Evolutionary conservation across 2,113 vertebrate genomes (phyloP).

Genomic region (Zosterops japonicus): DNA sequence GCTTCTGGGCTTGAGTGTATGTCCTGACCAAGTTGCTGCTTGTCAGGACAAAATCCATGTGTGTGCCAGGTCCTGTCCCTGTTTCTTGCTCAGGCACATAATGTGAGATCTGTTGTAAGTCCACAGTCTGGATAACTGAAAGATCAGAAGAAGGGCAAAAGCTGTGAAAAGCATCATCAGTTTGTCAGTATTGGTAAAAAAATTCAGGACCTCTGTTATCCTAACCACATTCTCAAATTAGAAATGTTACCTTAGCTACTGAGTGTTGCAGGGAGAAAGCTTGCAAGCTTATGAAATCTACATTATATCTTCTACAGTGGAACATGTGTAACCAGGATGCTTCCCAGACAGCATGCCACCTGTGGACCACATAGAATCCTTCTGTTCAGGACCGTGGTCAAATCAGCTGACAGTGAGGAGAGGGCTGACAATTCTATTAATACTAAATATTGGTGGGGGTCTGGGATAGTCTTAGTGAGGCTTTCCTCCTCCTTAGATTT

Average conservation of each 20-base stretch:
- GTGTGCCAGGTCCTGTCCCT: background rate
- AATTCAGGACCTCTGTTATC: background rate
- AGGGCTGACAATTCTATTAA: background rate
- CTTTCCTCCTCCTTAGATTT: background rate
- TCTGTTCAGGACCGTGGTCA: background rate
- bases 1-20: background rate
- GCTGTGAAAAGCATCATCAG: background rate
- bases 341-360: background rate
- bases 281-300: background rate
- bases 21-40: background rate
- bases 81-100: background rate
- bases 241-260: background rate
- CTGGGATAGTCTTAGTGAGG: background rate
- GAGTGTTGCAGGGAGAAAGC: background rate
- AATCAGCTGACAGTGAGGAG: background rate
- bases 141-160: background rate
- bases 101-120: background rate
- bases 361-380: background rate
- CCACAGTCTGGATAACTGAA: background rate
- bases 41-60: background rate
- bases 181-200: background rate
- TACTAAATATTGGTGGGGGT: background rate
- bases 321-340: background rate
- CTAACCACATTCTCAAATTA: background rate
- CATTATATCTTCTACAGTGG: fast-evolving